phyloP scores from a whole-genome alignment of 2,797 vertebrate genomes.

The Oryzias sinensis region DNA sequence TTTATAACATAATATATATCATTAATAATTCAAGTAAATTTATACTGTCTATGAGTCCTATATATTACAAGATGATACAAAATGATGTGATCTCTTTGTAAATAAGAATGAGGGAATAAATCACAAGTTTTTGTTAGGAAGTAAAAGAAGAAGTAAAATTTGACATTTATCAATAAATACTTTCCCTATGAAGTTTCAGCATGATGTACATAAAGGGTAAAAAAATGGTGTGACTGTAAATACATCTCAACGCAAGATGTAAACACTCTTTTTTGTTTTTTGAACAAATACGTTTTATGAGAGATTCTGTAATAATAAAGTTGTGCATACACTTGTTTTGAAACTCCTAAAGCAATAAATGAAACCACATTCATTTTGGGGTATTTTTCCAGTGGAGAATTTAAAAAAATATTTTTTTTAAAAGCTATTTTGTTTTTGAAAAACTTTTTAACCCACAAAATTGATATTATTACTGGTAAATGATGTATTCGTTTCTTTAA shows the following conservation, averaged over 20 bases:
- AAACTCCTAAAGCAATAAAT: slow-evolving; percentile 74
- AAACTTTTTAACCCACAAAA: no score
- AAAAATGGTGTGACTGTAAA: slow-evolving; percentile 40
- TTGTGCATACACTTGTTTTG: slow-evolving; percentile 63
- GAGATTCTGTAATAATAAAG: slow-evolving; percentile 54
- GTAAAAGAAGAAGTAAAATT: slow-evolving; percentile 43
- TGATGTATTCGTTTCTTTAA: no score
- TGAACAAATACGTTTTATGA: slow-evolving; percentile 53
- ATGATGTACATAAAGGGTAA: slow-evolving; percentile 43
- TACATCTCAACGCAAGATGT: slow-evolving; percentile 55
- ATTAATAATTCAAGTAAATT: no score
- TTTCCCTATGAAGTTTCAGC: slow-evolving; percentile 51
- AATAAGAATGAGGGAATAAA: no score
- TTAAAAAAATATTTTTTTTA: no score
- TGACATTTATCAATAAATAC: slow-evolving; percentile 37
- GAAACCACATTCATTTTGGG: slow-evolving; percentile 33
- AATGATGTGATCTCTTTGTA: no score
- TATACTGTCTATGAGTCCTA: no score
- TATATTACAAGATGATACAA: no score
- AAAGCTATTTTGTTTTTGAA: no score
- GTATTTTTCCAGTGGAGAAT: no score
- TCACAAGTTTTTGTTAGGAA: slow-evolving; percentile 9
- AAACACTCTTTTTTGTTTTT: slow-evolving; percentile 59
- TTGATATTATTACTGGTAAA: no score
- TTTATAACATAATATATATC: no score